These are phyloP conservation scores for Tenualosa thibaudeaui DNA, from an alignment of 2,797 vertebrate genomes.

Conservation along the genomic window DNA sequence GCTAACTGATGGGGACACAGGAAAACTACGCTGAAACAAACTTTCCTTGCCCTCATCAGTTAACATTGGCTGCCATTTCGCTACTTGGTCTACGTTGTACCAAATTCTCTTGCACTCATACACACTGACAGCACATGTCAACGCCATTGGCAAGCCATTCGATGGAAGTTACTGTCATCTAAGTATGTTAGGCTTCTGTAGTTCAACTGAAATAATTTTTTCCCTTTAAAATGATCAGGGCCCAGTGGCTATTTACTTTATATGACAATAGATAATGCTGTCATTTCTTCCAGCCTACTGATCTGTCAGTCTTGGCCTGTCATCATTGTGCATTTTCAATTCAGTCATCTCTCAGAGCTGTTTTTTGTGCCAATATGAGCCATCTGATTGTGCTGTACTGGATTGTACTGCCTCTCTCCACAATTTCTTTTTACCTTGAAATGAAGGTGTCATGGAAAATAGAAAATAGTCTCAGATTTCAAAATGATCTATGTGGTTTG, in stretches of 20 bases:
- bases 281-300: background rate
- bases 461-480: background rate
- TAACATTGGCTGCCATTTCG: too few species aligned
- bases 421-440: background rate
- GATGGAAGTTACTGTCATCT: background rate
- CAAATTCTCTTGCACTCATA: too few species aligned
- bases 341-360: background rate
- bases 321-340: background rate
- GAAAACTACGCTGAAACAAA: too few species aligned
- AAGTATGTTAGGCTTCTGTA: background rate
- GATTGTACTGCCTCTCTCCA: background rate
- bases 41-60: too few species aligned
- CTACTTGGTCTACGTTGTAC: too few species aligned
- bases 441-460: background rate
- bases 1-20: too few species aligned
- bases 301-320: background rate
- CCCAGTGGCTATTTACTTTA: background rate
- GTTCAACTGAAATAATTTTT: background rate
- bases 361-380: background rate
- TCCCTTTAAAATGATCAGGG: background rate
- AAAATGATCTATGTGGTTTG: background rate
- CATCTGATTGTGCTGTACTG: background rate
- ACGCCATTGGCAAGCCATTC: background rate
- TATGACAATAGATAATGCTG: background rate
- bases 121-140: too few species aligned